Conservation (phyloP, 2,888 invertebrate genomes). For the Pterostichus madidus region DNA sequence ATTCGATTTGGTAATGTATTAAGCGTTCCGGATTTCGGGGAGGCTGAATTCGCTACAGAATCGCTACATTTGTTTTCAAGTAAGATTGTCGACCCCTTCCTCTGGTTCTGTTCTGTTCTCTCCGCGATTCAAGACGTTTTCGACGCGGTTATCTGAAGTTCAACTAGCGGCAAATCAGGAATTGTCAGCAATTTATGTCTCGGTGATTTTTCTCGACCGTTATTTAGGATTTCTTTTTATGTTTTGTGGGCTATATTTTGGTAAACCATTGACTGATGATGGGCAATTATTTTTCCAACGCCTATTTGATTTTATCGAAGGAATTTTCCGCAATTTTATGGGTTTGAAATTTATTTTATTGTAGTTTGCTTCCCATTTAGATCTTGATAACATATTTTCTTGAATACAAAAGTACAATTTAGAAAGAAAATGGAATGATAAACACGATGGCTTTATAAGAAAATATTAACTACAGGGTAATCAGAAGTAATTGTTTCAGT, state of each 20-base stretch:
- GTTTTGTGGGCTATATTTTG: constrained; percentile 44
- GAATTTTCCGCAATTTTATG: constrained; percentile 2
- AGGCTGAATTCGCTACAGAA: constrained; percentile 29
- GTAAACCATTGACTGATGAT: constrained; percentile 43
- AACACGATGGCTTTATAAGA: no score
- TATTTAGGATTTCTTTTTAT: constrained; percentile 46
- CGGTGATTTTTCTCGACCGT: constrained; percentile 21
- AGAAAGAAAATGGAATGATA: no score
- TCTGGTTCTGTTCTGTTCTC: constrained; percentile 1
- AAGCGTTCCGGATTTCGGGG: background rate
- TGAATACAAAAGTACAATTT: no score
- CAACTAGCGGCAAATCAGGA: constrained; percentile 54
- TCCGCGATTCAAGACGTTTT: constrained; percentile 21
- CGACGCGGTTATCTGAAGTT: constrained; percentile 51
- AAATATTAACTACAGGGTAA: no score
- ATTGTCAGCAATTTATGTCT: constrained; percentile 56
- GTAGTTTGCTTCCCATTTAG: background rate
- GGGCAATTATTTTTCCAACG: constrained; percentile 26
- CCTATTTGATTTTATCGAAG: constrained; percentile 22
- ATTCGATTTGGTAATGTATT: constrained; percentile 48
- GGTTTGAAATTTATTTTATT: constrained; percentile 21
- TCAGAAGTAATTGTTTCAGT: no score
- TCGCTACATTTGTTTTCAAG: constrained; percentile 42
- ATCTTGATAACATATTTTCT: no score
- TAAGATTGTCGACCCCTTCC: constrained; percentile 11